These are phyloP conservation scores for Cataglyphis cursor DNA, from an alignment of 2,888 invertebrate species.

Conservation along the genomic window DNA sequence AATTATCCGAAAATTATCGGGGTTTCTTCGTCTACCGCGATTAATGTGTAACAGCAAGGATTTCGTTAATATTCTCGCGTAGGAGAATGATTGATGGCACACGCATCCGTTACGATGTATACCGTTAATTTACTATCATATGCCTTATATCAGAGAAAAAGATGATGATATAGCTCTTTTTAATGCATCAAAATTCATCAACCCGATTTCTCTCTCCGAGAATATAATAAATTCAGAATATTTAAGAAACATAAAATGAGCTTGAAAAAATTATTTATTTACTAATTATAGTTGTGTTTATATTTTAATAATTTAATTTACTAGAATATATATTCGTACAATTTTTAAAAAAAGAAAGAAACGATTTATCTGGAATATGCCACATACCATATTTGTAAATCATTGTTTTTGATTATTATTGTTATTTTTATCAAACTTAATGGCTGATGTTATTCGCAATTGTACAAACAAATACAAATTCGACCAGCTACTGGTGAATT, in stretches of 20 bases:
- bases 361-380: too few relatives aligned
- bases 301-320: neutral
- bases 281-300: neutral
- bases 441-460: constrained; percentile 34
- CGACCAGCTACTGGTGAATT: constrained; percentile 42
- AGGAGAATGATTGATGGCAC: neutral
- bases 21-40: neutral
- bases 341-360: too few relatives aligned
- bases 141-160: neutral
- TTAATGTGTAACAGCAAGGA: neutral
- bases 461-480: constrained; percentile 51
- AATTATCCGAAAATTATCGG: constrained; percentile 39
- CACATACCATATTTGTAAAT: neutral
- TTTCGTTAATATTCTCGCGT: neutral
- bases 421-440: constrained; percentile 28
- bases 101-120: neutral
- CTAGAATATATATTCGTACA: neutral
- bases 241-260: neutral
- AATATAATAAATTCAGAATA: neutral
- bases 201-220: neutral
- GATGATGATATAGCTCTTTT: neutral
- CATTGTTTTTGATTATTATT: neutral
- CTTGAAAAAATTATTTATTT: neutral
- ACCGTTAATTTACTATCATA: neutral
- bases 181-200: neutral